Conservation (phyloP, 2,113 vertebrate genomes). For the Cranoglanis bouderius region DNA sequence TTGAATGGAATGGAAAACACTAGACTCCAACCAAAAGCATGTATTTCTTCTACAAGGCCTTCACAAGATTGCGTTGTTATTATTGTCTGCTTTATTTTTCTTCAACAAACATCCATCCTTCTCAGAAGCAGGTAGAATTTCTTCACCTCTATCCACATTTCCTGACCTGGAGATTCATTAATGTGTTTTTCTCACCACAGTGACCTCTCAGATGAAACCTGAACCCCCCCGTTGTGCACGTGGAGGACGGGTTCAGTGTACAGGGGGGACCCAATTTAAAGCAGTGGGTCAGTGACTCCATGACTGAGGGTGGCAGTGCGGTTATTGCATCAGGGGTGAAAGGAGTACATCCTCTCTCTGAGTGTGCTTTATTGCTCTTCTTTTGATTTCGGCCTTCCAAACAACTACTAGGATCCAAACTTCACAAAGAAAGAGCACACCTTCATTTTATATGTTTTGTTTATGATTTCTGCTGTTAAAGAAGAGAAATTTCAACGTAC, state of each 20-base stretch:
- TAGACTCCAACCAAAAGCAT: neutral
- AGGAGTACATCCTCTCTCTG: neutral
- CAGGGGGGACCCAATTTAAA: neutral
- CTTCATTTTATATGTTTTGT: neutral
- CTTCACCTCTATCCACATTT: neutral
- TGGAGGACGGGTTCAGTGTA: neutral
- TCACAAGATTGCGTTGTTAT: neutral
- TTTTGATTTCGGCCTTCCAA: neutral
- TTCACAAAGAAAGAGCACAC: neutral
- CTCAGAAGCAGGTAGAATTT: neutral
- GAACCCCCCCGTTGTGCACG: neutral
- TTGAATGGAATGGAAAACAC: neutral
- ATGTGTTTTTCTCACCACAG: neutral
- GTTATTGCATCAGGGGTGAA: neutral
- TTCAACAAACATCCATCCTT: neutral
- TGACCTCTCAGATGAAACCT: neutral
- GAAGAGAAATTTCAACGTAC: neutral
- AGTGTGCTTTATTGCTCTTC: conserved; percentile 1
- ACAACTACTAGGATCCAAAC: neutral
- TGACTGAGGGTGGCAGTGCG: neutral
- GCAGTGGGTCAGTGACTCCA: neutral
- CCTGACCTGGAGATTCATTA: neutral
- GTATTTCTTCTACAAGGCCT: neutral
- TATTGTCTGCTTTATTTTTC: neutral
- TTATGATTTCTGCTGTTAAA: neutral